These are phyloP conservation scores for Chymomyza amoena DNA, from an alignment of 2,888 invertebrate genomes.

Conservation along the genomic window DNA sequence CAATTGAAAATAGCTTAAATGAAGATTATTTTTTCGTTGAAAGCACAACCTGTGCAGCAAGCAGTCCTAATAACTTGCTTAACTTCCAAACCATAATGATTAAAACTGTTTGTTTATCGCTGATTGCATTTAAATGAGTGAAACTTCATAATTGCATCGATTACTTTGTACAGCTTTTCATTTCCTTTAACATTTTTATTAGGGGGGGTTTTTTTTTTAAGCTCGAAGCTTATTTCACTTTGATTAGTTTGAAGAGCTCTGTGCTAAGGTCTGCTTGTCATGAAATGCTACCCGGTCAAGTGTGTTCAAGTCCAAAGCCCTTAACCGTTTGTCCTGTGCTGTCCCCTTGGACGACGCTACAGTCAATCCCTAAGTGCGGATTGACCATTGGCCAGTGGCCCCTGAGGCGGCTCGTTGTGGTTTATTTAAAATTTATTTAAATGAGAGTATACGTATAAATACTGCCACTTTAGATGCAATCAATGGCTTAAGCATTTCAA, in stretches of 20 bases:
- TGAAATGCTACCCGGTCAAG: conserved; percentile 36
- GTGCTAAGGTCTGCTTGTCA: not conserved
- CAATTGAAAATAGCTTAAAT: no score
- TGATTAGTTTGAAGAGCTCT: not conserved
- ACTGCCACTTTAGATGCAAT: conserved; percentile 71
- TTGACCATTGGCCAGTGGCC: conserved; percentile 26
- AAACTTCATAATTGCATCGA: not conserved
- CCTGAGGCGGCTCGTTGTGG: conserved; percentile 27
- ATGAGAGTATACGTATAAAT: conserved; percentile 69
- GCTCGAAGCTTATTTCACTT: not conserved
- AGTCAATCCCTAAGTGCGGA: conserved; percentile 10
- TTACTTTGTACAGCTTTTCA: not conserved
- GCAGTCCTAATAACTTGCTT: no score
- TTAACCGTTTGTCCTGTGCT: not conserved
- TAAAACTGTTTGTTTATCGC: not conserved
- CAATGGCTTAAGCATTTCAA: conserved; percentile 73
- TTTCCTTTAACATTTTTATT: not conserved
- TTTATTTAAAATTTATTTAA: conserved; percentile 71
- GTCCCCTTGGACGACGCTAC: no score
- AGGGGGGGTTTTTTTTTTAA: not conserved
- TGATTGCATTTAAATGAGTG: not conserved
- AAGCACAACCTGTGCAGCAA: no score
- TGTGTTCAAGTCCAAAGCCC: not conserved
- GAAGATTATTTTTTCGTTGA: no score
- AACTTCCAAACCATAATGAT: not conserved